These are phyloP conservation scores for Cherax quadricarinatus DNA, from an alignment of 1,140 invertebrate genomes.

Conservation along the genomic window DNA sequence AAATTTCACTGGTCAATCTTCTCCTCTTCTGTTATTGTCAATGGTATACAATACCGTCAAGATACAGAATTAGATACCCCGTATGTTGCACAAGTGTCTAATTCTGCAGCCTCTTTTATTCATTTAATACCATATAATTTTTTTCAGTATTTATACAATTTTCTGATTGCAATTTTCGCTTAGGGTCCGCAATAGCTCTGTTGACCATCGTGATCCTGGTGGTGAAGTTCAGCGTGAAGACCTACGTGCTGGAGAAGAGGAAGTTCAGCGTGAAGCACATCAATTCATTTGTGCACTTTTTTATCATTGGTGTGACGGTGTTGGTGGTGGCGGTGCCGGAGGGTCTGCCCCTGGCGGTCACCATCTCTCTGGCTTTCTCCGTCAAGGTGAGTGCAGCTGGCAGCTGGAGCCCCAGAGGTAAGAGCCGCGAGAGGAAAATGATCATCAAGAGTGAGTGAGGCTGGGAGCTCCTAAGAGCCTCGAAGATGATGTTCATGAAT, in stretches of 20 bases:
- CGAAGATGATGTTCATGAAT: too few relatives aligned
- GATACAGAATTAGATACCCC: too few relatives aligned
- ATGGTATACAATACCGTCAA: too few relatives aligned
- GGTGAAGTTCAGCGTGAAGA: constrained; percentile 45
- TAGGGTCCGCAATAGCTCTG: constrained; percentile 46
- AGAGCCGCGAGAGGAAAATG: too few relatives aligned
- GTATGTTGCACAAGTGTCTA: too few relatives aligned
- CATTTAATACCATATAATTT: background rate
- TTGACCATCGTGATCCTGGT: constrained; percentile 52
- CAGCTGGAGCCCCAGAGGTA: too few relatives aligned
- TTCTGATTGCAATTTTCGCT: background rate
- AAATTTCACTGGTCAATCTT: too few relatives aligned
- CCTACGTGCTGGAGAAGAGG: constrained; percentile 30
- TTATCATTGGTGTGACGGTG: constrained; percentile 64
- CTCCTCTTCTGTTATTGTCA: too few relatives aligned
- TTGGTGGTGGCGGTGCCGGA: constrained; percentile 62
- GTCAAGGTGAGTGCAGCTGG: constrained; percentile 34
- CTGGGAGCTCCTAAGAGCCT: too few relatives aligned
- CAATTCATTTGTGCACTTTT: constrained; percentile 55
- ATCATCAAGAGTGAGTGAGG: too few relatives aligned
- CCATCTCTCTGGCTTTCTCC: constrained; percentile 59
- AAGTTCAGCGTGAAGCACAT: constrained; percentile 29
- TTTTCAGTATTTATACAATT: background rate
- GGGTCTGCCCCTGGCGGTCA: constrained; percentile 59
- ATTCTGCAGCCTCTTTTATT: too few relatives aligned